Evolutionary conservation across 2,888 invertebrate genomes (phyloP), one percentile per base, ranked within the genome.

Genomic region (Harpalus rubripes): DNA sequence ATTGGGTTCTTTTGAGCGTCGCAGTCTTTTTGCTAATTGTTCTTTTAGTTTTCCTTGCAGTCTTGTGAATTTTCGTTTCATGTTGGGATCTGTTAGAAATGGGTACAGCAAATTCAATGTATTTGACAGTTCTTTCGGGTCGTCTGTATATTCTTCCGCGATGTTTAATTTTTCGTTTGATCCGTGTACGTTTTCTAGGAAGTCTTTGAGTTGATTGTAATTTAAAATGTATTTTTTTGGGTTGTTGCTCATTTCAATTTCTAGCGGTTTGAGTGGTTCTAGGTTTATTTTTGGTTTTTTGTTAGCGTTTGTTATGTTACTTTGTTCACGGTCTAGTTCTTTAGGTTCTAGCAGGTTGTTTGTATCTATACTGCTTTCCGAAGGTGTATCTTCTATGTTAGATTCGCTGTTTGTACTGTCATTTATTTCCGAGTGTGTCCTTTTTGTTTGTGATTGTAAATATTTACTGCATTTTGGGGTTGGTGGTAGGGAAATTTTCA

Each of bases 161-260:
- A 52, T 56, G 16, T 76, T 76, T 10, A 76, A n/a, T 18, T 76
- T 52, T 52, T 76, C 76, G 10, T 76, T 76, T 56, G 76, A 76
- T 7, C 56, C 52, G 26, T 76, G 56, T 52, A 76, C 76, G 52
- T 76, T 76, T 76, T 76, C 76, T 16, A 76, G 15, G n/a, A 76
- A 76, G n/a, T 76, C 18, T n/a, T n/a, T n/a, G n/a, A n/a, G n/a
- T n/a, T n/a, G n/a, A n/a, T n/a, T n/a, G n/a, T n/a, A n/a, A n/a
- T 52, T 7, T 52, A 7, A 76, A 56, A 52, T 76, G 76, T 76
- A 76, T 52, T 44, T 56, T 1, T 56, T 52, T 16, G 76, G 56
- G 56, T 76, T 76, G 18, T 56, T 76, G 12, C n/a, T 76, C 10
- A 44, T 52, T 56, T 76, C 76, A 5, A 56, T 44, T 44, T 76